Evolutionary conservation across 2,888 invertebrate species (phyloP).

Genomic region (Callyntrura guangdongensis): DNA sequence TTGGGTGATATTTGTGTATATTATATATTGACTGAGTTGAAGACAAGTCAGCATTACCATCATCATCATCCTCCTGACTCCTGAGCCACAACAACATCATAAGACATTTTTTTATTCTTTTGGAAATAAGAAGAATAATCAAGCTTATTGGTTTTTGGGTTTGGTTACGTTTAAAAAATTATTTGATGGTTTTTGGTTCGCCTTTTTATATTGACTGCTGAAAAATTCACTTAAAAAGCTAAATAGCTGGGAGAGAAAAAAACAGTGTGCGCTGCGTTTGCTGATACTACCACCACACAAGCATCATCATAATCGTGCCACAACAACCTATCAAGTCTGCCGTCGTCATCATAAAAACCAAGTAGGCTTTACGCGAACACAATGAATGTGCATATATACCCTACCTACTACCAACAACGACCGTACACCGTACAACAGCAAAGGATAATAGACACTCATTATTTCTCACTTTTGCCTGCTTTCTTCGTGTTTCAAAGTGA

Average conservation of each 20-base stretch:
- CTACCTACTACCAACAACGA: neutral
- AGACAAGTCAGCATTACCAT: conserved; percentile 61
- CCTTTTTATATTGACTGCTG: conserved; percentile 67
- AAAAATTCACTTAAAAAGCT: conserved; percentile 75
- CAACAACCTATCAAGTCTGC: conserved; percentile 45
- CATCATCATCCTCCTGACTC: conserved; percentile 1
- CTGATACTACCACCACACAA: conserved; percentile 43
- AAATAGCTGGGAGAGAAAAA: conserved; percentile 24
- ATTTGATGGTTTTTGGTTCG: conserved; percentile 68
- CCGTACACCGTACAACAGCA: no score
- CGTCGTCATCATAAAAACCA: conserved; percentile 53
- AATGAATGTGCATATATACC: neutral
- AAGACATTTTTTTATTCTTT: conserved; percentile 63
- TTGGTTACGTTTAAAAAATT: conserved; percentile 71
- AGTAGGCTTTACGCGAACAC: neutral
- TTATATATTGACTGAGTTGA: conserved; percentile 34
- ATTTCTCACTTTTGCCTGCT: conserved; percentile 59
- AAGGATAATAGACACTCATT: neutral
- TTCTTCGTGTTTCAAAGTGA: conserved; percentile 55
- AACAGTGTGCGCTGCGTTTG: neutral
- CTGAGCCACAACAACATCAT: conserved; percentile 6
- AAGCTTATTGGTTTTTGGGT: conserved; percentile 79
- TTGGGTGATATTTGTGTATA: conserved; percentile 55
- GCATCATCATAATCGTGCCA: conserved; percentile 5
- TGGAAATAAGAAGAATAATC: conserved; percentile 64